Evolutionary conservation across 23 tunicate genomes (phyloP), one percentile per base, ranked within the genome.

Genomic region (Halocynthia aurantium): DNA sequence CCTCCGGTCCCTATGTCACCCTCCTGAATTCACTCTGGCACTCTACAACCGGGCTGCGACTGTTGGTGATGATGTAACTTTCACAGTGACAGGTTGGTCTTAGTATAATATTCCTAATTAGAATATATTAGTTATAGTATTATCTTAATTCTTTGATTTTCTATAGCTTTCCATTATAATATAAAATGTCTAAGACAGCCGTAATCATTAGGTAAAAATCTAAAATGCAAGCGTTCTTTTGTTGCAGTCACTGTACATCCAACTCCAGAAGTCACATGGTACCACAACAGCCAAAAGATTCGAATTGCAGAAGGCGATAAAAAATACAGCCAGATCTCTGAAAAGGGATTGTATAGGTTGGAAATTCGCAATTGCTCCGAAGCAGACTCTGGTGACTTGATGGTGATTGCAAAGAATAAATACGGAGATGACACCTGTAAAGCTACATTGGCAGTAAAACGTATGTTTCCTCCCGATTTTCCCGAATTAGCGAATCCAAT

Each of bases 21-120:
- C 99, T 10, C 99, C 99, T 0, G 96, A 94, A 62, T 94, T 94
- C 72, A 94, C 95, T 5, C 76, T 94, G 53, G 96, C 99, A 0
- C 82, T 94, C 53, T 94, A 85, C 87, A 88, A 94, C 76, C 77
- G 96, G 10, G 89, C 91, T 18, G 81, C 81, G 31, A 81, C 69
- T 78, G 85, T 64, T 10, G 99, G 99, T 0, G 99, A 88, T 49
- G 58, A 54, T 15, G 99, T 88, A 6, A 72, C 69, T 53, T 94
- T 88, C 62, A 65, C 99, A 8, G 90, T 94, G 12, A 88, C 98
- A 10, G 94, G 94, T 90, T 70, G 52, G 67, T 67, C 8, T 67
- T 12, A n/a, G 8, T 67, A 8, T n/a, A n/a, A n/a, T n/a, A n/a
- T n/a, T n/a, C n/a, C n/a, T n/a, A 31, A 31, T 31, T 31, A 31